Evolutionary conservation across 2,888 invertebrate genomes (phyloP).

Genomic region (Chironomus riparius): DNA sequence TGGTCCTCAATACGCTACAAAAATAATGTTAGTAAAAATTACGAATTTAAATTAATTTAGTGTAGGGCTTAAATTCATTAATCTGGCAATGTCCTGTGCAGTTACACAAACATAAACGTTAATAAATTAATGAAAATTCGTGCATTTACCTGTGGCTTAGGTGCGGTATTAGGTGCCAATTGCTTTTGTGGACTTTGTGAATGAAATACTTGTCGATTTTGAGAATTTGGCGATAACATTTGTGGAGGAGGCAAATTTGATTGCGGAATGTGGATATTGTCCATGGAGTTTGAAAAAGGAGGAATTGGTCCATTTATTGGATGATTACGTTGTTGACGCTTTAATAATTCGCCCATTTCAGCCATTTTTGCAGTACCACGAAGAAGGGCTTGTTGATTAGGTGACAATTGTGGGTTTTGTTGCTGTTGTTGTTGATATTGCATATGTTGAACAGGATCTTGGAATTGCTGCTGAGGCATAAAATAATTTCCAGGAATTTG

Average conservation of each 20-base stretch:
- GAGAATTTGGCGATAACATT: slow-evolving; percentile 17
- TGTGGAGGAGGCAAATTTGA: neutral
- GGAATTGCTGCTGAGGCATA: slow-evolving; percentile 29
- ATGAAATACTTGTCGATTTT: slow-evolving; percentile 33
- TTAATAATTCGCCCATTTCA: slow-evolving; percentile 74
- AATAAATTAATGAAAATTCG: slow-evolving; percentile 9
- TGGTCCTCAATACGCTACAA: slow-evolving; percentile 5
- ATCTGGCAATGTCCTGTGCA: too few species aligned
- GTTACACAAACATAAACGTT: too few species aligned
- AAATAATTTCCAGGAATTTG: slow-evolving; percentile 31
- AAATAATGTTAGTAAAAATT: neutral
- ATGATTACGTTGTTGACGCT: slow-evolving; percentile 47
- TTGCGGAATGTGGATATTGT: slow-evolving; percentile 27
- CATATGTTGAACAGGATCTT: slow-evolving; percentile 28
- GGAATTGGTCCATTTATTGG: slow-evolving; percentile 35
- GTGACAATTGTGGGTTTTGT: slow-evolving; percentile 30
- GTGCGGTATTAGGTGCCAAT: slow-evolving; percentile 47
- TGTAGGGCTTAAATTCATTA: too few species aligned
- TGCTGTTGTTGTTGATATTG: slow-evolving; percentile 30
- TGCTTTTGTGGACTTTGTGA: slow-evolving; percentile 46
- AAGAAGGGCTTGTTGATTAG: slow-evolving; percentile 30
- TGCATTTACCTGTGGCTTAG: slow-evolving; percentile 45
- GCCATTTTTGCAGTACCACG: slow-evolving; percentile 57
- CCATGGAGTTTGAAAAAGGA: slow-evolving; percentile 24
- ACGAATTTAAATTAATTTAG: slow-evolving; percentile 23